phyloP scores from a whole-genome alignment of 2,888 invertebrate genomes.

The Drosophila kuntzei region DNA sequence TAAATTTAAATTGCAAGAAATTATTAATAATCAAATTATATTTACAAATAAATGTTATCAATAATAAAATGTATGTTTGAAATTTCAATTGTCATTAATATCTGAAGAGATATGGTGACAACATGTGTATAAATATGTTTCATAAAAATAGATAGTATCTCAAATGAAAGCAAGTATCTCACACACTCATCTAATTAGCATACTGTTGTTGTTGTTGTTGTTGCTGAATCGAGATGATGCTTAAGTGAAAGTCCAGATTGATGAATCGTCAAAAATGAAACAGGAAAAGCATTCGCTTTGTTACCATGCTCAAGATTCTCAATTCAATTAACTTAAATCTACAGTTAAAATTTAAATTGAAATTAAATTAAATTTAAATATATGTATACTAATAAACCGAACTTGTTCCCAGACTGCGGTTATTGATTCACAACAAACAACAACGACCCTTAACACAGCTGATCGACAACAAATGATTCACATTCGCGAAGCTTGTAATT shows the following conservation, averaged over 20 bases:
- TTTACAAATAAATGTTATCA: too few relatives aligned
- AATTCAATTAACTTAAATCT: background rate
- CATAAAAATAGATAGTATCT: background rate
- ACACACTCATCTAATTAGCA: background rate
- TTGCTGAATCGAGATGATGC: background rate
- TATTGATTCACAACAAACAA: background rate
- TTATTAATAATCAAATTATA: too few relatives aligned
- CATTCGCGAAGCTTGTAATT: slow-evolving; percentile 13
- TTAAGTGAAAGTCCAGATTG: slow-evolving; percentile 1
- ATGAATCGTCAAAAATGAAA: background rate
- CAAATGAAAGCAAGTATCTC: background rate
- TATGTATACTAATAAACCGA: background rate
- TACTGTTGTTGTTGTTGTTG: background rate
- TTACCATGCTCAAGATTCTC: background rate
- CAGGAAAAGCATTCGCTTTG: slow-evolving; percentile 3
- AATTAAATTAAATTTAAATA: background rate
- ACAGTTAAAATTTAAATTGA: background rate
- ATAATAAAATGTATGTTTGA: too few relatives aligned
- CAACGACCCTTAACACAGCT: slow-evolving; percentile 1
- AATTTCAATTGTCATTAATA: background rate
- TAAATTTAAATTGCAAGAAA: too few relatives aligned
- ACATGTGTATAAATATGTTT: background rate
- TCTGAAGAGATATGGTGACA: too few relatives aligned
- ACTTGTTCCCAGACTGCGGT: background rate
- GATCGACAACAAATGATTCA: slow-evolving; percentile 16